These are phyloP conservation scores for Zootoca vivipara DNA, from an alignment of 2,113 vertebrate genomes.

Conservation along the genomic window DNA sequence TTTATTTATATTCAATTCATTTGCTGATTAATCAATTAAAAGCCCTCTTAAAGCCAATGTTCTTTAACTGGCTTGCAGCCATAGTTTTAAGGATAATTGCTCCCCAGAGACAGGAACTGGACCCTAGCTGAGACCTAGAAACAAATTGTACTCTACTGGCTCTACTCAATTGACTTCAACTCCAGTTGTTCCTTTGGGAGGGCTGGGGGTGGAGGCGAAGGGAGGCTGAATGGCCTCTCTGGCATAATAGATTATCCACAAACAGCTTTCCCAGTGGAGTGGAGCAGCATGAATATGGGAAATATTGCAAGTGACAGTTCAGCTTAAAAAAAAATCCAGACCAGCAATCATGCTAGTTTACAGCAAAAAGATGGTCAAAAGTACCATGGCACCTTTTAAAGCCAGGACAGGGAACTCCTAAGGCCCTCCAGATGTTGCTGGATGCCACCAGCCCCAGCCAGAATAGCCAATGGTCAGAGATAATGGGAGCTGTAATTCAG, in stretches of 20 bases:
- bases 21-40: background rate
- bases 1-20: background rate
- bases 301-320: background rate
- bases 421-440: background rate
- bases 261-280: background rate
- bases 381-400: background rate
- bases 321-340: background rate
- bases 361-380: background rate
- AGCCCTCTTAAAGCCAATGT: background rate
- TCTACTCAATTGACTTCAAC: background rate
- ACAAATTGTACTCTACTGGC: background rate
- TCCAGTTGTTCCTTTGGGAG: background rate
- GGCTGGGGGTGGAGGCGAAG: no score
- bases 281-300: background rate
- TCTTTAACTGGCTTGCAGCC: background rate
- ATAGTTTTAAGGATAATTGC: background rate
- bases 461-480: background rate
- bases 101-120: background rate
- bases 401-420: background rate
- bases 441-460: no score
- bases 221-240: background rate
- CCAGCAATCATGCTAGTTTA: background rate
- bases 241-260: background rate
- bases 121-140: background rate
- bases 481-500: background rate